Evolutionary conservation across 2,888 invertebrate genomes (phyloP), one percentile per base, ranked within the genome.

Genomic region (Thymelicus acteon): DNA sequence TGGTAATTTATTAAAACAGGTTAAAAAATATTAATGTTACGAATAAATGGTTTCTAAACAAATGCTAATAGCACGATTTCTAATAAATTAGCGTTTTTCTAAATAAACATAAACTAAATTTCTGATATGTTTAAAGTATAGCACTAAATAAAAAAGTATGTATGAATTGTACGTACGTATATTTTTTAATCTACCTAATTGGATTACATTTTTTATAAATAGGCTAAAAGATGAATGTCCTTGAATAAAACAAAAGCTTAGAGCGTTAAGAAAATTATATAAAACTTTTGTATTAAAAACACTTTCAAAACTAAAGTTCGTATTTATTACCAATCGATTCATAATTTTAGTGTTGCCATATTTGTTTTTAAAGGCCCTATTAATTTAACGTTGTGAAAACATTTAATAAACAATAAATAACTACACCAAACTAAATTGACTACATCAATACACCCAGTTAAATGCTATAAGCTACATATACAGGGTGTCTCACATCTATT

Each of bases 61-160:
- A 63, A 63, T 58, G 47, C 63, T 69, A 69, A 63, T 69, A 62
- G n/a, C 31, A 68, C 24, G 24, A 60, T 15, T 67, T 15, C 62
- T 64, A 70, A 48, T 60, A 63, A 70, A 63, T 49, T 64, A 40
- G 39, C 47, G 37, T 24, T 57, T 39, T 47, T 63, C 70, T 70
- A 64, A 70, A 39, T 49, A 52, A 52, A 64, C 64, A 70, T 58
- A 60, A 64, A 70, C 64, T 64, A 60, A 57, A 70, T 70, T 70
- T 70, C 39, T 70, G 70, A 70, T 70, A 70, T 70, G 70, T 70
- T 64, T 57, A 70, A 60, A 70, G 70, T 70, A 70, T 58, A 70
- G 60, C 48, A 60, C 70, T 69, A 69, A 69, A 70, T 70, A 70
- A 70, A 64, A 70, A 64, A 40, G 31, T 60, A 69, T 58, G 15